Conservation (phyloP, 2,888 invertebrate species). For the Perizoma flavofasciatum region DNA sequence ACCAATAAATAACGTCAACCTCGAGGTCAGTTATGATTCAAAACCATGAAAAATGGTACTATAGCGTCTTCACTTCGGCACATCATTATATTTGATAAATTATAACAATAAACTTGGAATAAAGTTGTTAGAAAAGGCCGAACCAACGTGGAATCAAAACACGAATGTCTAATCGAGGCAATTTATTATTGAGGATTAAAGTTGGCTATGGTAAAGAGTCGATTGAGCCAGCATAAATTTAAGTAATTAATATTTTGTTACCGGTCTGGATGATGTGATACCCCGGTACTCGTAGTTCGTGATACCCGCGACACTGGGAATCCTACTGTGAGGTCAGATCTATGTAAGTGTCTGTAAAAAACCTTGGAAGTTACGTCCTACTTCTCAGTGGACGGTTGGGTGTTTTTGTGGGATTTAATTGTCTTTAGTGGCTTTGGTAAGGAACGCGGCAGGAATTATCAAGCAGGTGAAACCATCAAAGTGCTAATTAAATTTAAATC, state of each 20-base stretch:
- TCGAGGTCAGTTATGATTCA: conserved; percentile 55
- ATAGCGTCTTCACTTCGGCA: conserved; percentile 37
- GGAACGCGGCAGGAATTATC: conserved; percentile 15
- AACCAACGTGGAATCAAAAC: conserved; percentile 2
- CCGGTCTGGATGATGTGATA: too few relatives aligned
- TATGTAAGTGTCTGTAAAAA: too few relatives aligned
- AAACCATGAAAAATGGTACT: conserved; percentile 51
- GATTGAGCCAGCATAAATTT: too few relatives aligned
- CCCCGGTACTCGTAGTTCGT: too few relatives aligned
- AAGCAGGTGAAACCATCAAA: conserved; percentile 27
- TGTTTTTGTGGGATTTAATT: neutral
- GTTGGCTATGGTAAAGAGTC: neutral
- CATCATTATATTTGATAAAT: conserved; percentile 42
- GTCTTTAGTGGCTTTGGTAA: conserved; percentile 3
- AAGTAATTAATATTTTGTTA: too few relatives aligned
- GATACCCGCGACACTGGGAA: too few relatives aligned
- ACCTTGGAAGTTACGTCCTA: too few relatives aligned
- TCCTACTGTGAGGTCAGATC: too few relatives aligned
- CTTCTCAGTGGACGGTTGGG: too few relatives aligned
- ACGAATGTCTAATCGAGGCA: conserved; percentile 12
- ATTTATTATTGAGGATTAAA: conserved; percentile 13
- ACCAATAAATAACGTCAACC: conserved; percentile 61
- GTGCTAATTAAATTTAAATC: conserved; percentile 25
- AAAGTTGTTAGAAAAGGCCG: conserved; percentile 20
- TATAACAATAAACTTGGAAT: conserved; percentile 26